Base-by-base conservation (phyloP, 2,888 invertebrate genomes). In the Ormyrus nitidulus region DNA sequence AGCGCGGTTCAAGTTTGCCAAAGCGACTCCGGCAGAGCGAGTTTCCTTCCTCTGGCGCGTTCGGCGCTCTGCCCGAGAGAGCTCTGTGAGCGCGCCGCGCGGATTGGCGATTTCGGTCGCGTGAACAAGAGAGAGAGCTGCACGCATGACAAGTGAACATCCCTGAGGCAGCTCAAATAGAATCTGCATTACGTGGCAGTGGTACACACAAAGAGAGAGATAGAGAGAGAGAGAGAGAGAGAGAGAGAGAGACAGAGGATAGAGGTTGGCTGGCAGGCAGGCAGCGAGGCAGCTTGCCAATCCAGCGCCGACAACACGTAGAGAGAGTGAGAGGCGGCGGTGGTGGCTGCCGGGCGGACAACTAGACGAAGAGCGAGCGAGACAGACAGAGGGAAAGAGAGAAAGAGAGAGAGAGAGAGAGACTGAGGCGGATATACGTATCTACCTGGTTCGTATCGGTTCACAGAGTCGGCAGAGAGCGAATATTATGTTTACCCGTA, bases 401-500 rank as follows among this genome's bases (percentile, higher is more conserved):
- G 79, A 83, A 81, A 84, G 81, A 58, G 71, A 71, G 78, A 80
- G 79, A 81, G 82, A 84, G 81, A 77, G 80, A 79, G 83, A 83
- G 66, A 80, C 81, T 82, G 71, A 80, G 66, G 71, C 79, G 83
- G 83, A 85, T 86, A 84, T 85, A 49, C 13, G 13, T 66, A 84
- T 86, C 86, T 85, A 87, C 86, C 86, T 87, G 87, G 84, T 85
- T 85, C 83, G 85, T 84, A 86, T 85, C 85, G 83, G 82, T 83
- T 83, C 84, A 83, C 83, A 84, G 79, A 81, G 69, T 77, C 85
- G 73, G 85, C 85, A 87, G 88, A 87, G 89, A 89, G 89, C 88
- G 90, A 90, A 89, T 90, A 90, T 90, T 90, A 89, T 90, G 90
- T 89, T 89, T 89, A 88, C 89, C 85, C 88, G 88, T 89, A 89